Base-by-base conservation (phyloP, 2,113 vertebrate genomes). In the Ciconia boyciana region DNA sequence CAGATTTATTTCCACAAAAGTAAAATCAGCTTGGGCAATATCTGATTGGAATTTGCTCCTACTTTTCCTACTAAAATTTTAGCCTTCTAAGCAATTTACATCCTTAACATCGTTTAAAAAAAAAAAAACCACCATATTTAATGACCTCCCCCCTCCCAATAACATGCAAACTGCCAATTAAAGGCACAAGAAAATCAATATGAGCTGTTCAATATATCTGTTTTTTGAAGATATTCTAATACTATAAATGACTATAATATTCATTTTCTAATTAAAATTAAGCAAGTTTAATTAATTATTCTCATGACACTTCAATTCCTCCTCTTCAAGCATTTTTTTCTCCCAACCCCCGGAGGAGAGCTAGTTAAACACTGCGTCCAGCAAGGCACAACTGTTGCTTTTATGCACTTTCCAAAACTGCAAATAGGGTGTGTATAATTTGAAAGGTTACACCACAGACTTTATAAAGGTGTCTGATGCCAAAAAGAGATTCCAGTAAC, bases 351-450 rank as follows among this genome's bases (percentile, higher is more conserved):
- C 49, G 22, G 64, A 54, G 26, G 16, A n/a, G 3, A 49, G 54
- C n/a, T 13, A 36, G 29, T 4, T 48, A 17, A 76, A 31, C 22
- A 6, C 1, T 12, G 51, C 22, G 48, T 78, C 97, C 98, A 97
- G 97, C 90, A 98, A 97, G 97, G 98, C 98, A 97, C 84, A 66
- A n/a, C 65, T 96, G 98, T 8, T 58, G 89, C 86, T 96, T 9
- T 41, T 5, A 87, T 69, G n/a, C 26, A n/a, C 58, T 41, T 75
- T 6, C 21, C 32, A 13, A 43, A 39, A 28, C 44, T 52, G 61
- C 54, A 26, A 57, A 43, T 8, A 9, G 36, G 65, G 60, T 10
- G 10, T 7, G 19, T 19, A 2, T 32, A 5, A 31, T 2, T 46
- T 4, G 29, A 52, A 48, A 77, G 22, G 44, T 26, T 54, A 31